Percentiles rank a stretch among this genome's conserved stretches.
Conservation (phyloP, 1,140 invertebrate genomes). For the Aporrectodea caliginosa region DNA sequence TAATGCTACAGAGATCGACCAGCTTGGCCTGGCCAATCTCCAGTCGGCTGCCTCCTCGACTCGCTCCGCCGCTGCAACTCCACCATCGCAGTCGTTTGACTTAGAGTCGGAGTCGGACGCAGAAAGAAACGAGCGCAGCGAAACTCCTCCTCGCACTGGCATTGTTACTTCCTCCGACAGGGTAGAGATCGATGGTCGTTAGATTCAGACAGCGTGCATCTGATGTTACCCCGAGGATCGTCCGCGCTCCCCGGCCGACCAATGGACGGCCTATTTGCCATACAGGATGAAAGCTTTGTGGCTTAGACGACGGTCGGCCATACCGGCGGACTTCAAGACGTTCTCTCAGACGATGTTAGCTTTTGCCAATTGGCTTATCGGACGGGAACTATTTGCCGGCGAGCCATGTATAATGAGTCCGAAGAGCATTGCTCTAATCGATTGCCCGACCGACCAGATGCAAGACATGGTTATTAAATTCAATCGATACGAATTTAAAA, state of each 20-base stretch:
- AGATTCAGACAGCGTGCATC: background rate
- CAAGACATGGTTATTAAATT: background rate
- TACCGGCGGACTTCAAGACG: background rate
- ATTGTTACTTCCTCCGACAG: too few species aligned
- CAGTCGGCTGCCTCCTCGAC: too few species aligned
- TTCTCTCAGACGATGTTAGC: background rate
- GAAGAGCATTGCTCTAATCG: background rate
- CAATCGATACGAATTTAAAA: background rate
- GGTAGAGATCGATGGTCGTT: too few species aligned
- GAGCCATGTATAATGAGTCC: conserved; percentile 2
- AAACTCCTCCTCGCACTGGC: too few species aligned
- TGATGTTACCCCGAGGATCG: background rate
- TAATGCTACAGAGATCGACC: too few species aligned
- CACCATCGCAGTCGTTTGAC: too few species aligned
- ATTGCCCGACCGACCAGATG: background rate
- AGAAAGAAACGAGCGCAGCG: too few species aligned
- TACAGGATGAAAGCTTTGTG: background rate
- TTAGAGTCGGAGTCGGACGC: too few species aligned
- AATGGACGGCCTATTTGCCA: background rate
- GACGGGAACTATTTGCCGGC: background rate
- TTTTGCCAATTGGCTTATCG: background rate
- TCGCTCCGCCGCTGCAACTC: too few species aligned
- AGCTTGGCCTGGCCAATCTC: too few species aligned
- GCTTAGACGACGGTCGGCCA: too few species aligned
- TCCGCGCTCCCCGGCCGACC: background rate